Evolutionary conservation across 2,888 invertebrate genomes (phyloP).

Genomic region (Drosophila yooni): DNA sequence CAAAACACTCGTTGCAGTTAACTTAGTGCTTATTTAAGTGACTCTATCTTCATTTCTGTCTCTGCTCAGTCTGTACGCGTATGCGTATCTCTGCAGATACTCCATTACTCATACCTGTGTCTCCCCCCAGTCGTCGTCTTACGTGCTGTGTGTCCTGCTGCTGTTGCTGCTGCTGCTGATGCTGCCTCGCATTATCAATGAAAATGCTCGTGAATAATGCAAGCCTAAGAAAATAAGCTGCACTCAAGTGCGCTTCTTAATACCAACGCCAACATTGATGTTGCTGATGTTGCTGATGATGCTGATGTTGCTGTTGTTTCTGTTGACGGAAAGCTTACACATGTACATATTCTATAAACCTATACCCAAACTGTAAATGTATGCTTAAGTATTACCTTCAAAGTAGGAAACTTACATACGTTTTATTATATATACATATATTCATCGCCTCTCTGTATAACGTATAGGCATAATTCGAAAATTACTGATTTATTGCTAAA

Average conservation of each 20-base stretch:
- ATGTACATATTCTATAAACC: slow-evolving; percentile 5
- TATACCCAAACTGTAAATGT: background rate
- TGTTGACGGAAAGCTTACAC: background rate
- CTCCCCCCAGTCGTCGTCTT: slow-evolving; percentile 22
- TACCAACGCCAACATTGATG: slow-evolving; percentile 28
- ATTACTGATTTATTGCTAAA: background rate
- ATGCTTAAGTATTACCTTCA: background rate
- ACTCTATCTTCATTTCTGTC: slow-evolving; percentile 39
- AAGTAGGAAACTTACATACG: background rate
- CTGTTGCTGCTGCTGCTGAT: slow-evolving; percentile 25
- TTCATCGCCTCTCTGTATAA: background rate
- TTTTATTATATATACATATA: background rate
- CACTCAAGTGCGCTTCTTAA: slow-evolving; percentile 70
- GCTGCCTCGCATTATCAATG: slow-evolving; percentile 70
- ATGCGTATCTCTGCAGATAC: slow-evolving; percentile 50
- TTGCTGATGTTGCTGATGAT: slow-evolving; percentile 6
- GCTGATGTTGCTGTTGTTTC: background rate
- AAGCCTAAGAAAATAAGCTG: slow-evolving; percentile 80
- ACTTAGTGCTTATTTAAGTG: slow-evolving; percentile 78
- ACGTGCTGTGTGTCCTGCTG: slow-evolving; percentile 31
- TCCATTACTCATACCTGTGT: slow-evolving; percentile 46
- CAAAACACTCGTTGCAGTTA: slow-evolving; percentile 77
- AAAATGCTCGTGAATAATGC: slow-evolving; percentile 78
- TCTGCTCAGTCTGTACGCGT: slow-evolving; percentile 19
- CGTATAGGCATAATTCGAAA: background rate